phyloP scores from a whole-genome alignment of 1,140 invertebrate genomes.

The Eciton burchellii region DNA sequence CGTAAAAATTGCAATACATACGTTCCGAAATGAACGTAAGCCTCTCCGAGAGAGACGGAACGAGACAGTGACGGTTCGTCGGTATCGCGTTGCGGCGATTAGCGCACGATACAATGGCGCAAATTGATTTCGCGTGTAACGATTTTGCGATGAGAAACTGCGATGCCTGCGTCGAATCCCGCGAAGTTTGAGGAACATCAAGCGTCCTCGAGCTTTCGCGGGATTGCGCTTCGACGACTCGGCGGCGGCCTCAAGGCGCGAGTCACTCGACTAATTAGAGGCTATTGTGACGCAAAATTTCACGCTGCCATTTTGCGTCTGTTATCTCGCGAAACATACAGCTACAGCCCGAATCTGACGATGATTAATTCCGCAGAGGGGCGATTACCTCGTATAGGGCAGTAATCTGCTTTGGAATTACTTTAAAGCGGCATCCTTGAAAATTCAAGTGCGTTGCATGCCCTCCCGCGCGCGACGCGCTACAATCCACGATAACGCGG shows the following conservation, averaged over 20 bases:
- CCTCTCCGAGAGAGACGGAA: too few relatives aligned
- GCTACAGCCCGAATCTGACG: constrained; percentile 24
- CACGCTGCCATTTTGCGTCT: constrained; percentile 69
- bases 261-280: constrained; percentile 84
- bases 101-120: neutral
- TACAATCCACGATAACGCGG: constrained; percentile 19
- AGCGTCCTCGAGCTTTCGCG: constrained; percentile 30
- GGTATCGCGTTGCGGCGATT: neutral
- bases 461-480: neutral
- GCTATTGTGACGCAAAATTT: constrained; percentile 81
- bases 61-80: neutral
- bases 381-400: constrained; percentile 28
- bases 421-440: constrained; percentile 59
- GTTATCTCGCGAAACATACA: constrained; percentile 73
- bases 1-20: too few relatives aligned
- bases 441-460: constrained; percentile 55
- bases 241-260: constrained; percentile 45
- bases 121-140: constrained; percentile 34
- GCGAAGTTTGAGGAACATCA: neutral
- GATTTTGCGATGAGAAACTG: constrained; percentile 21
- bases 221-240: constrained; percentile 31
- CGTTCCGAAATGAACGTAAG: too few relatives aligned
- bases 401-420: constrained; percentile 72
- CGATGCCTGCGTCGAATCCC: neutral
- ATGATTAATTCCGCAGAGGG: constrained; percentile 65